Evolutionary conservation across 1,140 invertebrate species (phyloP), one percentile per base, ranked within the genome.

Genomic region (Aphelenchoides fujianensis): DNA sequence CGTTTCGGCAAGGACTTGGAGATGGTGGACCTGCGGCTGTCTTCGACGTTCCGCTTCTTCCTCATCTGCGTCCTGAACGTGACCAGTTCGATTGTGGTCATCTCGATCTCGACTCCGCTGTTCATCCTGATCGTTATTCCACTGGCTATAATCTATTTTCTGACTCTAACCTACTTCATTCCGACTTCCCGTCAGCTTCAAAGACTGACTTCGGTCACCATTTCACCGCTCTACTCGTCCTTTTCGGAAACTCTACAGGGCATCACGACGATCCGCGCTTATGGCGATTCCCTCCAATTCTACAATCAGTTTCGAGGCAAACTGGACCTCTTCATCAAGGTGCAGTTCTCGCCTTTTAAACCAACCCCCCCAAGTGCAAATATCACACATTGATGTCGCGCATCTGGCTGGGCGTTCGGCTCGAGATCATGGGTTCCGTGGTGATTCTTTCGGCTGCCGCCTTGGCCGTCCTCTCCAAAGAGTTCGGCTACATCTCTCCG

Each of bases 341-440:
- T n/a, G n/a, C n/a, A n/a, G n/a, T n/a, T n/a, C n/a, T n/a, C n/a
- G n/a, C n/a, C n/a, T n/a, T n/a, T n/a, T n/a, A n/a, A n/a, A n/a
- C n/a, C n/a, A n/a, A n/a, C n/a, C n/a, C n/a, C n/a, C n/a, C n/a
- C n/a, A n/a, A 66, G 1, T 66, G 63, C 63, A 66, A 66, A 37
- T 66, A 34, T 66, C 31, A 34, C 53, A 19, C 63, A n/a, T 35
- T 66, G 16, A 30, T 35, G 0, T 66, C 63, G 2, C 9, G 32
- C 1, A 88, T 93, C 83, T 97, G 94, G 94, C 86, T 96, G 31
- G 91, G 92, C 0, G 88, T 97, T 2, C 87, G 93, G 35, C 86
- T 97, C 68, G 94, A 97, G 85, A 92, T 94, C 89, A 89, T 94
- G 59, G 93, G 92, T 68, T 95, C 94, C 86, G 85, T 92, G 36